Base-by-base conservation (phyloP, 2,888 invertebrate species). In the Tipula confusa region DNA sequence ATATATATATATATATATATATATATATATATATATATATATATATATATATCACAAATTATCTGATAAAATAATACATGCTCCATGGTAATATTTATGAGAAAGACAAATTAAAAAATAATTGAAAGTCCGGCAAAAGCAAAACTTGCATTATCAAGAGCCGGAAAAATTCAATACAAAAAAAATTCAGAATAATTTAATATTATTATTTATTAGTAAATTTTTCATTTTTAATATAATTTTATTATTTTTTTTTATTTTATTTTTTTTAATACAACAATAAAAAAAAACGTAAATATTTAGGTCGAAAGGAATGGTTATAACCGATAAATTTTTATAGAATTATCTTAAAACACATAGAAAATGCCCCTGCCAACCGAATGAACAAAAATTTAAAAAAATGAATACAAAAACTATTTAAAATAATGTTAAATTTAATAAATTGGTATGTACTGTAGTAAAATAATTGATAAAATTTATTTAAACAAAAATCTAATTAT, bases 221-320 rank as follows among this genome's bases (percentile, higher is more conserved):
- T 64, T 64, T 64, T 64, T 64, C n/a, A 64, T 64, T 64, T n/a
- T 64, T 64, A 64, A 64, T 64, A 64, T 64, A 64, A 64, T 64
- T 64, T 64, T 64, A 64, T 24, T 64, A 64, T 18, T 64, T 38
- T 43, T 64, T 64, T 9, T 64, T n/a, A n/a, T 24, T 64, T 64
- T 64, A 64, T 64, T 64, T 64, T 18, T 43, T 0, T 15, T 43
- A 4, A 5, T n/a, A n/a, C n/a, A n/a, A n/a, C n/a, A n/a, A 43
- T 24, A 64, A 64, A 64, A 64, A 18, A 64, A 64, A 64, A 9
- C 64, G 11, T 24, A 9, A 24, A 24, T 24, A 24, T 24, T 24
- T 64, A 64, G 64, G 64, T 24, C 64, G 64, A 64, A 64, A 64
- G 64, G 64, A 64, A 64, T 64, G 64, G 64, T 24, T 64, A 64